Conservation (phyloP, 2,113 vertebrate genomes). For the Illadopsis cleaveri region DNA sequence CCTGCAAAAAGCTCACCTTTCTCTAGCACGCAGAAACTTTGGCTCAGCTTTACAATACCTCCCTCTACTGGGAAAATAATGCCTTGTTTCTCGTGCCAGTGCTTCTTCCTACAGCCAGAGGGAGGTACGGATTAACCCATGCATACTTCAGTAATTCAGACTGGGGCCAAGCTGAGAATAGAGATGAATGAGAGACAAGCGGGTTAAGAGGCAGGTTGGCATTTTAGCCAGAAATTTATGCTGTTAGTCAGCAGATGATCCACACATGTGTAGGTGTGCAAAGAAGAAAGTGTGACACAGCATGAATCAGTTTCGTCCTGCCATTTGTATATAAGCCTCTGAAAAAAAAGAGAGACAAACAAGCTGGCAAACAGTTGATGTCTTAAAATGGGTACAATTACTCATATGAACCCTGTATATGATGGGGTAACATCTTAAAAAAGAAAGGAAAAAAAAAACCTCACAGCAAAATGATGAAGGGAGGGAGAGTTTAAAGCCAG, state of each 20-base stretch:
- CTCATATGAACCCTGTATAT: neutral
- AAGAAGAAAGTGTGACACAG: neutral
- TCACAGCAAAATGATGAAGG: neutral
- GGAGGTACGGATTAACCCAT: neutral
- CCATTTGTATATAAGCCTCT: neutral
- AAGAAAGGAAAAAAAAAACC: neutral
- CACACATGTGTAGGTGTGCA: neutral
- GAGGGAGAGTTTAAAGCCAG: neutral
- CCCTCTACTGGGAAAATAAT: slow-evolving; percentile 48
- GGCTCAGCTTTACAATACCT: slow-evolving; percentile 14
- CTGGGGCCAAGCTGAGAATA: fast-evolving
- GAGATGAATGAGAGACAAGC: neutral
- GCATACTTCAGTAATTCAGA: neutral
- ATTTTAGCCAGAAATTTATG: neutral
- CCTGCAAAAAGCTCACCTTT: neutral
- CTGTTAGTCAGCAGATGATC: neutral
- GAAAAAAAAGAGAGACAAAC: neutral
- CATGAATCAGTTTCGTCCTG: neutral
- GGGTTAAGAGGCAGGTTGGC: neutral
- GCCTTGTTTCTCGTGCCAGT: neutral
- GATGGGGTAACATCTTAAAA: neutral
- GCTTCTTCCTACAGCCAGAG: neutral
- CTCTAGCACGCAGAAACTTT: neutral
- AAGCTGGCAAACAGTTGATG: neutral
- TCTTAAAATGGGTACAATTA: neutral